phyloP scores from a whole-genome alignment of 2,888 invertebrate genomes.

The Diaprepes abbreviatus region DNA sequence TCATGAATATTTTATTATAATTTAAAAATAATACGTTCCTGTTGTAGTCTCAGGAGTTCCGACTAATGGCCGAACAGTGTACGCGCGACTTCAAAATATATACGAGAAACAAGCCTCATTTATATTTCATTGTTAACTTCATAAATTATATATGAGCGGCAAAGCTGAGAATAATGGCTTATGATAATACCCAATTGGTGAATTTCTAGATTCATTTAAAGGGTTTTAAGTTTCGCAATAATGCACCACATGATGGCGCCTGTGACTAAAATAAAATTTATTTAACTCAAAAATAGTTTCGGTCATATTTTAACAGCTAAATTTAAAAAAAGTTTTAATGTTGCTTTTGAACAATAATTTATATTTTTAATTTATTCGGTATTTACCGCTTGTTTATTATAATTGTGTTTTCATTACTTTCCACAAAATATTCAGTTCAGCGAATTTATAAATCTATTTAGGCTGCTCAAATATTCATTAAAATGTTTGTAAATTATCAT shows the following conservation, averaged over 20 bases:
- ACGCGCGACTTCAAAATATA: conserved; percentile 9
- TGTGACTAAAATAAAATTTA: neutral
- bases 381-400: too few relatives aligned
- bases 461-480: too few relatives aligned
- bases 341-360: too few relatives aligned
- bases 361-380: too few relatives aligned
- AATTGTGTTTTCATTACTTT: too few relatives aligned
- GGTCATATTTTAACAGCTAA: too few relatives aligned
- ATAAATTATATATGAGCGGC: conserved; percentile 36
- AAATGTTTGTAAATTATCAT: too few relatives aligned
- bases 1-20: too few relatives aligned
- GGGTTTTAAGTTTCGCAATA: conserved; percentile 11
- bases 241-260: neutral
- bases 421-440: too few relatives aligned
- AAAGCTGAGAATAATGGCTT: conserved; percentile 31
- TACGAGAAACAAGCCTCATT: conserved; percentile 28
- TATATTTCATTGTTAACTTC: conserved; percentile 38
- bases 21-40: conserved; percentile 15
- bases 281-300: too few relatives aligned
- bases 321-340: too few relatives aligned
- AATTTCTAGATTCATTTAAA: conserved; percentile 16
- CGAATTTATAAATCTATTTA: too few relatives aligned
- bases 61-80: conserved; percentile 13
- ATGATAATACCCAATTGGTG: conserved; percentile 27
- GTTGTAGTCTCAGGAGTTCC: conserved; percentile 11